Base-by-base conservation (phyloP, 2,113 vertebrate species). In the Myanophis thanlyinensis region DNA sequence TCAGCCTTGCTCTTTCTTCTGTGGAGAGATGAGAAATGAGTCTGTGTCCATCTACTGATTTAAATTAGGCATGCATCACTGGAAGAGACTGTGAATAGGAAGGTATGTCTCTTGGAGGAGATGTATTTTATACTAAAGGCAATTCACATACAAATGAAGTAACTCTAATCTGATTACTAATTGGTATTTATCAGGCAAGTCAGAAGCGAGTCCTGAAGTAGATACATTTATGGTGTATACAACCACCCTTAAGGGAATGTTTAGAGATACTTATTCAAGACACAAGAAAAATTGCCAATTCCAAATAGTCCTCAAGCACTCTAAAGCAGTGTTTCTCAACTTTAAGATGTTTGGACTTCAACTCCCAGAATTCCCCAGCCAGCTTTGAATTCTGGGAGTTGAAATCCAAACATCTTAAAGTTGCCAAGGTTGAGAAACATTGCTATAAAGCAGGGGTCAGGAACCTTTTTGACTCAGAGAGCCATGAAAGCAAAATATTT, bases 51-150 rank as follows among this genome's bases (percentile, higher is more conserved):
- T 90, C 48, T 84, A 52, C 89, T 30, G 62, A 90, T 90, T 40
- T 84, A 49, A 84, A 90, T 90, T 84, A 90, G 47, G 52, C 67
- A 90, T 52, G n/a, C 89, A 84, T 80, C n/a, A 51, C 62, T 90
- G 48, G 48, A 88, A 92, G 48, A 40, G 27, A 13, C 35, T 62
- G 5, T 88, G 52, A 46, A 30, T 49, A 53, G 48, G 85, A 88
- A 88, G 85, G 48, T 46, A 73, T n/a, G n/a, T n/a, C 44, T 44
- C 85, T 92, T 67, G 52, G 40, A 85, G 27, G 91, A 46, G 13
- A 67, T 23, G 1, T 73, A 51, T 87, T 53, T 53, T 51, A 35
- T 10, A 62, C 25, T 49, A 48, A 30, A 87, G 44, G 56, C 46
- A 67, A 87, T 51, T 87, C 85, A 51, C 47, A 62, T 67, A 67